Evolutionary conservation across 2,113 vertebrate species (phyloP).

Genomic region (Parus major): DNA sequence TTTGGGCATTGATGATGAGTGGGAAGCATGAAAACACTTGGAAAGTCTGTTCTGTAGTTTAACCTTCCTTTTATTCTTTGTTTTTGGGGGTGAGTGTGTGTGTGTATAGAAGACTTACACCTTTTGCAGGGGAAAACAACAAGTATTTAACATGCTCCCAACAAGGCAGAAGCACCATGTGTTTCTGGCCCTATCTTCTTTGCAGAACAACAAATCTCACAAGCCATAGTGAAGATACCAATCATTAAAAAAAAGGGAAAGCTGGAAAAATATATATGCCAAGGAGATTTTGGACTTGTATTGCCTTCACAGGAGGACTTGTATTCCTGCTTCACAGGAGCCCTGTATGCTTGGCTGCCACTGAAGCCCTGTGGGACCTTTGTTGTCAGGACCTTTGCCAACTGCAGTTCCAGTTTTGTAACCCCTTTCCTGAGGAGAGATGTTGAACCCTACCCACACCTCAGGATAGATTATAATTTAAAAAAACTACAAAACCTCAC

Average conservation of each 20-base stretch:
- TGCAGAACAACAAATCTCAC: background rate
- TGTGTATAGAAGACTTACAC: background rate
- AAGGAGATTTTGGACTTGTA: background rate
- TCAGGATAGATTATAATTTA: constrained; percentile 5
- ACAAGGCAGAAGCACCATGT: background rate
- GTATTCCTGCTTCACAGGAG: too few relatives aligned
- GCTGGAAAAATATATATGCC: background rate
- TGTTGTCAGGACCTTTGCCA: background rate
- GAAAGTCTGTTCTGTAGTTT: background rate
- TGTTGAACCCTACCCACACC: background rate
- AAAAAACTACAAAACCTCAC: background rate
- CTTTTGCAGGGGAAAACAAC: background rate
- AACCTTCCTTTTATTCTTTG: background rate
- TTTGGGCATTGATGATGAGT: background rate
- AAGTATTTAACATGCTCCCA: background rate
- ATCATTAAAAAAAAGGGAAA: background rate
- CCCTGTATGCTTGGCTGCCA: background rate
- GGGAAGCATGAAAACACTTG: background rate
- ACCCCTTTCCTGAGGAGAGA: background rate
- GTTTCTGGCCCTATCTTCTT: background rate
- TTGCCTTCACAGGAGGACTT: background rate
- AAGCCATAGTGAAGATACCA: rapidly evolving
- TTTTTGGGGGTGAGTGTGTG: too few relatives aligned
- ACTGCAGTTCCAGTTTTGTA: background rate
- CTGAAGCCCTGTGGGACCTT: background rate